A percentile compares a stretch with the other conserved stretches of the same genome.
These are phyloP conservation scores for Phenacoccus solenopsis DNA, from an alignment of 1,140 invertebrate genomes.

Conservation along the genomic window DNA sequence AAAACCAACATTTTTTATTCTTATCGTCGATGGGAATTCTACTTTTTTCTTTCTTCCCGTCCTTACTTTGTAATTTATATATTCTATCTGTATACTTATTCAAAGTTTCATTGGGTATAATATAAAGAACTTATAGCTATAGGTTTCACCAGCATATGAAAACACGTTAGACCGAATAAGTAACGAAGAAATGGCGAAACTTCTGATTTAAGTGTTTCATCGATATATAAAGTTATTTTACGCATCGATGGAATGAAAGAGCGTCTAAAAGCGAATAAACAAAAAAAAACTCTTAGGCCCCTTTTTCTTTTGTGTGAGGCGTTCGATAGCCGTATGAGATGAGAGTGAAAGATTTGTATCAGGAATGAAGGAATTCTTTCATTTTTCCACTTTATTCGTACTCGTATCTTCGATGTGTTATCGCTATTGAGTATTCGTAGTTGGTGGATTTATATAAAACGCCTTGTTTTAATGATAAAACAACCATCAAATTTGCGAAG, in stretches of 20 bases:
- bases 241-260: neutral
- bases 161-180: neutral
- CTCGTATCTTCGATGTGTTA: no score
- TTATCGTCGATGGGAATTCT: neutral
- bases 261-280: neutral
- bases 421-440: no score
- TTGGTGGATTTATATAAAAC: no score
- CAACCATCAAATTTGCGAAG: no score
- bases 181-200: slow-evolving; percentile 1
- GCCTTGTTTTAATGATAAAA: no score
- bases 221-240: slow-evolving; percentile 3
- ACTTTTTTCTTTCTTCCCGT: neutral
- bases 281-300: neutral
- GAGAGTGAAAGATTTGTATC: no score
- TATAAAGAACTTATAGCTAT: slow-evolving; percentile 3
- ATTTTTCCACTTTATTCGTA: no score
- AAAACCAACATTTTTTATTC: neutral
- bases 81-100: neutral
- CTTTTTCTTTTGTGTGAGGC: neutral
- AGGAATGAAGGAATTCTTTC: no score
- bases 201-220: neutral
- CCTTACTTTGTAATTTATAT: neutral
- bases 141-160: slow-evolving; percentile 1
- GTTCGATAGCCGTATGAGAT: no score
- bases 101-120: neutral